phyloP scores from a whole-genome alignment of 2,797 vertebrate genomes.

The Microhierax caerulescens region DNA sequence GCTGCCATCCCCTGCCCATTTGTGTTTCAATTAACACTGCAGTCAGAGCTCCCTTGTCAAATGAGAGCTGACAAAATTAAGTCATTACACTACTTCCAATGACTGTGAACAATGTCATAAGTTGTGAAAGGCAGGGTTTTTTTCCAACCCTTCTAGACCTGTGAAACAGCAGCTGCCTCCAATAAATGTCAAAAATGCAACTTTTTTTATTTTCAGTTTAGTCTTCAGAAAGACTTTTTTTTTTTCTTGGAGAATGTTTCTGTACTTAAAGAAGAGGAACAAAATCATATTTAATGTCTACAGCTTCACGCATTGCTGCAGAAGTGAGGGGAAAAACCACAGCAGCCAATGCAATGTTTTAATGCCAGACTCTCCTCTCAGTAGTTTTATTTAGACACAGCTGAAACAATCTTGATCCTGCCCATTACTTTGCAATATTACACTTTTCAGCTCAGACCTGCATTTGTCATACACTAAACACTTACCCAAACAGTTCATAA shows the following conservation, averaged over 20 bases:
- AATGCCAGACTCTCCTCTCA: conserved; percentile 36
- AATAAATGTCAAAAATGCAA: background rate
- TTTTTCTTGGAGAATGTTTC: conserved; percentile 32
- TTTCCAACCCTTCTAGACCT: background rate
- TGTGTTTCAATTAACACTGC: conserved; percentile 22
- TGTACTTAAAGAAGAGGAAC: conserved; percentile 9
- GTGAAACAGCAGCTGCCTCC: background rate
- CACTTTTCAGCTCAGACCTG: conserved; percentile 29
- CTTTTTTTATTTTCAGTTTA: conserved; percentile 31
- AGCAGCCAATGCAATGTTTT: conserved; percentile 12
- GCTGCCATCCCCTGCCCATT: background rate
- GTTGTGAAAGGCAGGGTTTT: conserved; percentile 1
- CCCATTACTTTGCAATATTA: conserved; percentile 46
- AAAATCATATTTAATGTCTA: conserved; percentile 5
- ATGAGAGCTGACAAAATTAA: conserved; percentile 30
- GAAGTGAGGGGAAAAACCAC: conserved; percentile 1
- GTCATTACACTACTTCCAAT: background rate
- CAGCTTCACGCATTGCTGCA: background rate
- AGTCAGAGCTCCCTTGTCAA: background rate
- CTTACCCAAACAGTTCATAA: background rate
- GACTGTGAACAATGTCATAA: background rate
- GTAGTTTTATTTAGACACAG: conserved; percentile 57
- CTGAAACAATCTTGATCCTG: conserved; percentile 69
- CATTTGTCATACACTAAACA: background rate
- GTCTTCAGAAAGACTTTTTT: conserved; percentile 33